These are phyloP conservation scores for Cotesia typhae DNA, from an alignment of 1,140 invertebrate species.

Conservation along the genomic window DNA sequence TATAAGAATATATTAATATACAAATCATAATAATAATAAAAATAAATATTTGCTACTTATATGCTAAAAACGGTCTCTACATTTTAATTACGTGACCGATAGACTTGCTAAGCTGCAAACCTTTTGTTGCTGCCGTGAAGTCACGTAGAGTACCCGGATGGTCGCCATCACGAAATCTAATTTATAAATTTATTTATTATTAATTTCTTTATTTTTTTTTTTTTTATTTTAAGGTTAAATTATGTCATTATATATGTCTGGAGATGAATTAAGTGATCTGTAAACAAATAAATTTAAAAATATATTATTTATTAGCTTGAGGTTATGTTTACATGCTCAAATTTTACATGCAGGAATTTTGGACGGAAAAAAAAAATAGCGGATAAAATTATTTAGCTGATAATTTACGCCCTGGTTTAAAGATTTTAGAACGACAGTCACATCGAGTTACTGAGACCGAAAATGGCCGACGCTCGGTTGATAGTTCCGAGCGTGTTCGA, in stretches of 20 bases:
- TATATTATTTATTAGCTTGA: background rate
- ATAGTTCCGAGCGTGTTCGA: no score
- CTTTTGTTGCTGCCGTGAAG: constrained; percentile 25
- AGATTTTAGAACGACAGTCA: background rate
- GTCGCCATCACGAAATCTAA: constrained; percentile 8
- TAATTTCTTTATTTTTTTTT: background rate
- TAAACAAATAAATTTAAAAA: constrained; percentile 45
- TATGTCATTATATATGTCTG: constrained; percentile 61
- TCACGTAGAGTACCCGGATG: background rate
- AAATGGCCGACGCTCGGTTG: no score
- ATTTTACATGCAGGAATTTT: background rate
- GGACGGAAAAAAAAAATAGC: no score
- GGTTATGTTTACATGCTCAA: background rate
- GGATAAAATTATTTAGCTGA: background rate
- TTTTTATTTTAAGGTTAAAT: constrained; percentile 56
- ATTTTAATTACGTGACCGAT: constrained; percentile 37
- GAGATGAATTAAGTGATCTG: constrained; percentile 61
- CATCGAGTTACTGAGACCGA: no score
- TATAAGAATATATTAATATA: no score
- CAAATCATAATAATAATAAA: no score
- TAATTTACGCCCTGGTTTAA: background rate
- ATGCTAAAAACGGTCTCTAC: constrained; percentile 20
- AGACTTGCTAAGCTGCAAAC: constrained; percentile 37
- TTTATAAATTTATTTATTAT: no score
- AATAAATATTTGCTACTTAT: no score